Conservation (phyloP, 2,888 invertebrate genomes). For the Allolobophora icterica region DNA sequence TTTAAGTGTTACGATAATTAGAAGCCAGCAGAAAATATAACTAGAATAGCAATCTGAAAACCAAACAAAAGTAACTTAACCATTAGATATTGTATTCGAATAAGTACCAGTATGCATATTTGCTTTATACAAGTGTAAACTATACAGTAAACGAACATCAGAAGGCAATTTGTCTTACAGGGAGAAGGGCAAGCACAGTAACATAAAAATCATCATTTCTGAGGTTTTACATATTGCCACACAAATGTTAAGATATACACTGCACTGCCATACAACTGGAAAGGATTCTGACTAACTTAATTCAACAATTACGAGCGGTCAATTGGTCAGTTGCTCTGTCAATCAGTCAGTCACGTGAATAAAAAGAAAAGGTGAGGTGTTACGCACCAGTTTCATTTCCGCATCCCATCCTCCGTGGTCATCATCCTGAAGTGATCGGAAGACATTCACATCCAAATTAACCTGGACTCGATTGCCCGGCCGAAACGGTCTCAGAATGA, state of each 20-base stretch:
- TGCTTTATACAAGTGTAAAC: too few species aligned
- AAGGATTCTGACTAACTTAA: not conserved
- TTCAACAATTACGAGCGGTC: not conserved
- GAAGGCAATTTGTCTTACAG: too few species aligned
- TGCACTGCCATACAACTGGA: not conserved
- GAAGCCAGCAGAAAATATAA: too few species aligned
- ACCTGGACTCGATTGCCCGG: slow-evolving; percentile 14
- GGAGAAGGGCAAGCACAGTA: too few species aligned
- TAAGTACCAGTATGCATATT: too few species aligned
- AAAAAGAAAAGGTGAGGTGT: not conserved
- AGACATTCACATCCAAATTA: not conserved
- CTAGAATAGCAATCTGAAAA: too few species aligned
- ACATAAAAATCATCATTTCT: not conserved
- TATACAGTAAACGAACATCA: too few species aligned
- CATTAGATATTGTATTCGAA: too few species aligned
- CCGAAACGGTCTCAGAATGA: not conserved
- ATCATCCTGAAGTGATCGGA: not conserved
- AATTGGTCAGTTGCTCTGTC: not conserved
- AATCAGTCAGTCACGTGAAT: not conserved
- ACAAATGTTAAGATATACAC: not conserved
- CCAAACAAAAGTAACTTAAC: too few species aligned
- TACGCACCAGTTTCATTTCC: slow-evolving; percentile 13
- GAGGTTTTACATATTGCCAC: not conserved
- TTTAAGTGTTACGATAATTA: too few species aligned
- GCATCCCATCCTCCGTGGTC: not conserved